Evolutionary conservation across 2,113 vertebrate genomes (phyloP), one percentile per base, ranked within the genome.

Genomic region (Tragelaphus scriptus): DNA sequence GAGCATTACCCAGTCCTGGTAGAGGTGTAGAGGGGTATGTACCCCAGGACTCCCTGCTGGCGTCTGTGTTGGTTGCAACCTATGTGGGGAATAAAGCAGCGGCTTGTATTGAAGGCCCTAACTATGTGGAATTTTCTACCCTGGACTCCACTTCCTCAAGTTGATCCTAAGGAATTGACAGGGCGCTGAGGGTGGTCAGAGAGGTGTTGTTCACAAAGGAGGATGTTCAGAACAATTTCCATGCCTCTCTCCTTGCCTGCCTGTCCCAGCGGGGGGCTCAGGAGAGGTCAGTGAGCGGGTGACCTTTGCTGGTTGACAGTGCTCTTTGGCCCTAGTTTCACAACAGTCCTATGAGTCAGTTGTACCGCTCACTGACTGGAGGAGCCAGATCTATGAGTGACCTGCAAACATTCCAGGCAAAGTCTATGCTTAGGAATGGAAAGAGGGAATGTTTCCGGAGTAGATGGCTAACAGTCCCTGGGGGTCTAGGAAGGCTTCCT

Each of bases 281-380:
- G 84, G 5, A 36, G 65, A 0, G 17, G 5, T 81, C 10, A 21
- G 15, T 23, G 47, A 51, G 21, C 0, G 0, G 6, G 61, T 21
- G 47, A 82, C 12, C 30, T 79, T 23, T 65, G 53, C 75, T 81
- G 75, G 58, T 17, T 55, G 21, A 25, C 26, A 11, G 63, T 15
- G 28, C 21, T 53, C 80, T 79, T 55, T 63, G 68, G 26, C 28
- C 11, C 82, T 14, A 0, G 51, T 81, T 51, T 25, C 44, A 5
- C 23, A 55, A 55, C 58, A 58, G 36, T 40, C 47, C n/a, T n/a
- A 1, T 2, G 65, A 44, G 44, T 51, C 55, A n/a, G 21, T 55
- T 47, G 21, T 1, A 1, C 65, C 0, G 0, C 47, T 30, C 47
- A 13, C 47, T n/a, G 56, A 23, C 47, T 0, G 0, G 3, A 87